These are phyloP conservation scores for Murina feae DNA, from an alignment of 2,113 vertebrate genomes.

Conservation along the genomic window DNA sequence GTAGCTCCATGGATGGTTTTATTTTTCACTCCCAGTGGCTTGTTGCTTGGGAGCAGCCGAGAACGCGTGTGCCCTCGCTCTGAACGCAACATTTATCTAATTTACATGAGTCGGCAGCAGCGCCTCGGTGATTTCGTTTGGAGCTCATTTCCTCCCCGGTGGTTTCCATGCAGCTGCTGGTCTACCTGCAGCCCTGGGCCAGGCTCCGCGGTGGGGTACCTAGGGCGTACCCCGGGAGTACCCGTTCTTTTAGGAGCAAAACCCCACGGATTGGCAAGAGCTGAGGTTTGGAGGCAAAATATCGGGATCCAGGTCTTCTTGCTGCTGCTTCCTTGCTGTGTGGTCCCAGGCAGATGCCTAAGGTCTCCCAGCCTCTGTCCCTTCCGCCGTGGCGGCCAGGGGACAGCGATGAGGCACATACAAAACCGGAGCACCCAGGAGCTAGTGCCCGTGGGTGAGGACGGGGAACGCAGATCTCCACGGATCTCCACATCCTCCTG, in stretches of 20 bases:
- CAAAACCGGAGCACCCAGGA: neutral
- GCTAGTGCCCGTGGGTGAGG: neutral
- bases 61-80: neutral
- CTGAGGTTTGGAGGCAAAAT: neutral
- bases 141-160: neutral
- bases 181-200: neutral
- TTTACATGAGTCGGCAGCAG: neutral
- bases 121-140: constrained; percentile 23
- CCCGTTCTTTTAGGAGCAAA: neutral
- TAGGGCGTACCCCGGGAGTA: rapidly evolving
- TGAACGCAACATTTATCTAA: constrained; percentile 47
- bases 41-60: neutral
- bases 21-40: neutral
- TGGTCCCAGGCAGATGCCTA: neutral
- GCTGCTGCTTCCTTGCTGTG: neutral
- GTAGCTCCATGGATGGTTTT: constrained; percentile 34
- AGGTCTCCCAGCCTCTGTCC: neutral
- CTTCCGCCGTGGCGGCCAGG: neutral
- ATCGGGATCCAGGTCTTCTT: neutral
- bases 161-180: neutral
- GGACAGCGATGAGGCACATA: neutral
- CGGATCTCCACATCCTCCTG: neutral
- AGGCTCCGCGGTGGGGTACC: rapidly evolving
- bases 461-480: neutral
- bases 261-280: neutral